Evolutionary conservation across 2,888 invertebrate genomes (phyloP), one percentile per base, ranked within the genome.

Genomic region (Callyntrura guangdongensis): DNA sequence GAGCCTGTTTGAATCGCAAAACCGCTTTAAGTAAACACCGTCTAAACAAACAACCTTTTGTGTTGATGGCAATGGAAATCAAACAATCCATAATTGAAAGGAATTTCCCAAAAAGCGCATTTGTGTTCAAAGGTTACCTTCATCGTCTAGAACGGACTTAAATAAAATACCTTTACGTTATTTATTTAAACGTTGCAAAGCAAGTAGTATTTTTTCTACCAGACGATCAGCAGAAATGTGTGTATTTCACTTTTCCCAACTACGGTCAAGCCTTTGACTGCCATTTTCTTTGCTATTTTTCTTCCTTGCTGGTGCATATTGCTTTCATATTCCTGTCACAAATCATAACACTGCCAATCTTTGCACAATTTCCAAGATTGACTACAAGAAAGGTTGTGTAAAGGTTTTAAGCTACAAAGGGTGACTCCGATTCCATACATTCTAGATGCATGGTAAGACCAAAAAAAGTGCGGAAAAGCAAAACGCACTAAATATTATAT

Each of bases 401-500:
- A 12, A 61, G 9, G 20, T 22, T 11, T 61, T 61, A 20, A n/a
- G n/a, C n/a, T n/a, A n/a, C n/a, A n/a, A n/a, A n/a, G n/a, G n/a
- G n/a, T n/a, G n/a, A n/a, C n/a, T n/a, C n/a, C 11, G 17, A 69
- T n/a, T 69, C 6, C n/a, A 36, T 12, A 69, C 4, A n/a, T 61
- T 22, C 17, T 25, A 22, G 25, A 61, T 1, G 11, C 59, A 59
- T 20, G 36, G n/a, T 3, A 8, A 17, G 22, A 25, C 25, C n/a
- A n/a, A 25, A 56, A 56, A 74, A 85, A 74, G 74, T 56, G 74
- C 56, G 20, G 25, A 59, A 69, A 45, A 49, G 72, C 56, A 85
- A 59, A 69, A 25, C n/a, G 56, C 53, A 53, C 79, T 79, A 53
- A 79, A 74, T 79, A 25, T 79, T 79, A 79, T 79, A 79, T 79